These are phyloP conservation scores for Cassiopea andromeda DNA, from an alignment of 30 jellyfish, hydroid and myxozoan species.

Conservation along the genomic window DNA sequence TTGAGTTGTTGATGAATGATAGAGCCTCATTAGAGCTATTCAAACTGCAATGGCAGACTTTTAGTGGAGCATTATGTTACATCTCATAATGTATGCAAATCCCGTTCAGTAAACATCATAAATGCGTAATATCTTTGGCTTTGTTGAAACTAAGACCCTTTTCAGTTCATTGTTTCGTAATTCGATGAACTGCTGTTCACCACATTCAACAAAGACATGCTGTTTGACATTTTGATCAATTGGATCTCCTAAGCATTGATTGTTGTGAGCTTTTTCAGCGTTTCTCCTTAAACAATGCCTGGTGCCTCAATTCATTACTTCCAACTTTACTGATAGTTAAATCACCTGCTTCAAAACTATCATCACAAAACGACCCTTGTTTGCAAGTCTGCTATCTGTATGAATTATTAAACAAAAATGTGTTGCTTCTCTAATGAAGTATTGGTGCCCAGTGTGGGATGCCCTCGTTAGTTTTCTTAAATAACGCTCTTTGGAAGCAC, in stretches of 20 bases:
- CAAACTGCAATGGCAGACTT: background rate
- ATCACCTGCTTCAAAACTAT: constrained; percentile 17
- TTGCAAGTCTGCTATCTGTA: background rate
- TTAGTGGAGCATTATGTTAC: background rate
- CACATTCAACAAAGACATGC: background rate
- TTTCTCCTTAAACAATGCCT: constrained; percentile 5
- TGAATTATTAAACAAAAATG: background rate
- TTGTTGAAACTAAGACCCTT: background rate
- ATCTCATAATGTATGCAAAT: constrained; percentile 19
- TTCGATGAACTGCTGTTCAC: constrained; percentile 3
- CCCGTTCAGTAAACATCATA: constrained; percentile 15
- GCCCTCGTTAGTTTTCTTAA: background rate
- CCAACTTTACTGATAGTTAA: background rate
- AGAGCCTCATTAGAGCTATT: no score
- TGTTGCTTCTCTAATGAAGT: background rate
- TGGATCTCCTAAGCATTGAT: background rate
- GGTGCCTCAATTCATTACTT: constrained; percentile 28
- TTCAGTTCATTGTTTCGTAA: background rate
- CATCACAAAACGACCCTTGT: background rate
- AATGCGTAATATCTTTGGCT: constrained; percentile 14
- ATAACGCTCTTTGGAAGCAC: background rate
- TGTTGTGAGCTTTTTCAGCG: background rate
- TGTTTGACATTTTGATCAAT: constrained; percentile 4
- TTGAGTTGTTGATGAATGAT: no score
- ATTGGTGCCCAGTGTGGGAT: constrained; percentile 4